Evolutionary conservation across 2,113 vertebrate species (phyloP).

Genomic region (Vicugna pacos): DNA sequence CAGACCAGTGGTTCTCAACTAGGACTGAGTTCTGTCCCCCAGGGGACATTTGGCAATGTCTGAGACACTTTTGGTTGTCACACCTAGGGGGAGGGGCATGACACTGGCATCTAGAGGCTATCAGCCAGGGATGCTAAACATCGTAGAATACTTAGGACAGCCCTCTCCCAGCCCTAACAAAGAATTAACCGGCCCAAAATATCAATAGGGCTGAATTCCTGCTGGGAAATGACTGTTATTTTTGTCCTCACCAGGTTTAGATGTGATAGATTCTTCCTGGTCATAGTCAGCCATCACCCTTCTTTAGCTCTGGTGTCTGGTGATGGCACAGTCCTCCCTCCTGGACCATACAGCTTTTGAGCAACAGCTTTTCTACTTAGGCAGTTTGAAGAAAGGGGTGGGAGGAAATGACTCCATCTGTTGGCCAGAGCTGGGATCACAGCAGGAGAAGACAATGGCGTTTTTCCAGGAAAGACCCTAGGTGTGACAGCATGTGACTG

Average conservation of each 20-base stretch:
- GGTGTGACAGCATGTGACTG: neutral
- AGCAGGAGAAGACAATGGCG: neutral
- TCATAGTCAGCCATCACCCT: neutral
- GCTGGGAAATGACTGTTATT: slow-evolving; percentile 44
- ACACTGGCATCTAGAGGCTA: neutral
- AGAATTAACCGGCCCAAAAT: slow-evolving; percentile 10
- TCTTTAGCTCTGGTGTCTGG: neutral
- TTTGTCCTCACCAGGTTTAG: neutral
- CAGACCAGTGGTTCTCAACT: neutral
- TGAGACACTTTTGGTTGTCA: neutral
- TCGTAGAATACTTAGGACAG: neutral
- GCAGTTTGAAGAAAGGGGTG: neutral
- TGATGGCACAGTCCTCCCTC: neutral
- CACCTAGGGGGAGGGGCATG: neutral
- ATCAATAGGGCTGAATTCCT: neutral
- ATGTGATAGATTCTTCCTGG: slow-evolving; percentile 30
- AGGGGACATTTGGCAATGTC: neutral
- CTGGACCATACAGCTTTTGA: neutral
- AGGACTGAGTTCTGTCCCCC: neutral
- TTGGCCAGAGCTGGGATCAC: neutral
- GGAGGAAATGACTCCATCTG: slow-evolving; percentile 51
- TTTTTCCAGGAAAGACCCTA: neutral
- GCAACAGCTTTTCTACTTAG: neutral
- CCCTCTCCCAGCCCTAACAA: neutral
- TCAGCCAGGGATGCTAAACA: neutral